These are phyloP conservation scores for Mionectes macconnelli DNA, from an alignment of 2,113 vertebrate species.

Conservation along the genomic window DNA sequence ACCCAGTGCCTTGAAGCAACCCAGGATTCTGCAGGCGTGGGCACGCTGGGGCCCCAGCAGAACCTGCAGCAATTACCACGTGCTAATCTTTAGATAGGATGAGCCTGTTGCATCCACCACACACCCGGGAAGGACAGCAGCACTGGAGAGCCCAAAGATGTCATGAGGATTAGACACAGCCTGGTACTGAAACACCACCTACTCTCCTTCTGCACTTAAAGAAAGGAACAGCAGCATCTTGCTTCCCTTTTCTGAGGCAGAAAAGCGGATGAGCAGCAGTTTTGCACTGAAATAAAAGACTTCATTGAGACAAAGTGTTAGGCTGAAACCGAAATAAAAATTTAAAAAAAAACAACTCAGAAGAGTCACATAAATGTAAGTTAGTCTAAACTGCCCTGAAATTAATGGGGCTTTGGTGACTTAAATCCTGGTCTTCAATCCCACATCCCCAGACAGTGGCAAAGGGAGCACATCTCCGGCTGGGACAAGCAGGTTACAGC, in stretches of 20 bases:
- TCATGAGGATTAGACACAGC: neutral
- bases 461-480: accelerated
- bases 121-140: accelerated
- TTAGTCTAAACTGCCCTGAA: neutral
- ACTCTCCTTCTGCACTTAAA: neutral
- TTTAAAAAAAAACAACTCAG: accelerated
- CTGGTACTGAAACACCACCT: neutral
- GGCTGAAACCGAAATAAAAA: neutral
- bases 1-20: accelerated
- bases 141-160: neutral
- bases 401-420: neutral
- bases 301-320: constrained; percentile 17
- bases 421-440: neutral
- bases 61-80: neutral
- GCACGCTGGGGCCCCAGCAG: neutral
- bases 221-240: neutral
- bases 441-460: neutral
- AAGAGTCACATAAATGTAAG: neutral
- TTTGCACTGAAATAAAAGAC: neutral
- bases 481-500: accelerated
- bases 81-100: accelerated
- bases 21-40: accelerated
- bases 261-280: constrained; percentile 28
- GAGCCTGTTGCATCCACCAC: neutral
- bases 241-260: constrained; percentile 34